Evolutionary conservation across 1,140 invertebrate genomes (phyloP).

Genomic region (Drosophila micromelanica): DNA sequence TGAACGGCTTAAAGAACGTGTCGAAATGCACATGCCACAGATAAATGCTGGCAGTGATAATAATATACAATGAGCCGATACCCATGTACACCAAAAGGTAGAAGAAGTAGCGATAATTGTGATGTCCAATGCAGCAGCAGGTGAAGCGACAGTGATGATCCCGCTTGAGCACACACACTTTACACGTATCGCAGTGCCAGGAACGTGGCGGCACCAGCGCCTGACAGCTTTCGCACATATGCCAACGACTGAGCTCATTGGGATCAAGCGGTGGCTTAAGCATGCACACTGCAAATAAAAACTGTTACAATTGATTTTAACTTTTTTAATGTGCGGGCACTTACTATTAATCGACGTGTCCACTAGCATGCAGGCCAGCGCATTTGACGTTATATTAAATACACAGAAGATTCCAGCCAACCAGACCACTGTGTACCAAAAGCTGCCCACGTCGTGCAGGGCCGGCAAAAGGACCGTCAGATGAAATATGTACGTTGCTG

Average conservation of each 20-base stretch:
- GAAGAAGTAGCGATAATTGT: slow-evolving; percentile 95
- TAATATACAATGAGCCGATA: slow-evolving; percentile 88
- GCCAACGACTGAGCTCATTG: slow-evolving; percentile 86
- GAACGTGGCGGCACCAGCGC: slow-evolving; percentile 92
- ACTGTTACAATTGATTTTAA: too few species aligned
- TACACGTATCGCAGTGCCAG: slow-evolving; percentile 94
- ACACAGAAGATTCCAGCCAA: slow-evolving; percentile 89
- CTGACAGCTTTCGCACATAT: slow-evolving; percentile 91
- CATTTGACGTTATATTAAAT: slow-evolving; percentile 90
- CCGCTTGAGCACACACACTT: slow-evolving; percentile 93
- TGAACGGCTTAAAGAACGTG: slow-evolving; percentile 85
- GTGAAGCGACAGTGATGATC: slow-evolving; percentile 98
- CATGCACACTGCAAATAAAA: slow-evolving; percentile 40
- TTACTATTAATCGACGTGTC: slow-evolving; percentile 89
- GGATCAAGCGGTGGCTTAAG: slow-evolving; percentile 60
- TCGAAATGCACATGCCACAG: slow-evolving; percentile 85
- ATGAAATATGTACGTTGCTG: slow-evolving; percentile 84
- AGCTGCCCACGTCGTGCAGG: slow-evolving; percentile 84
- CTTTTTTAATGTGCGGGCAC: slow-evolving; percentile 39
- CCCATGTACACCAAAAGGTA: slow-evolving; percentile 92
- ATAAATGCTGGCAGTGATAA: slow-evolving; percentile 89
- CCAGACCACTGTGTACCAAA: slow-evolving; percentile 87
- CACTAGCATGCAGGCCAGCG: slow-evolving; percentile 89
- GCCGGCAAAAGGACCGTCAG: slow-evolving; percentile 88
- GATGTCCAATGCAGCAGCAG: slow-evolving; percentile 94